Evolutionary conservation across 2,797 vertebrate species (phyloP).

Genomic region (Phrynocephalus guinanensis): DNA sequence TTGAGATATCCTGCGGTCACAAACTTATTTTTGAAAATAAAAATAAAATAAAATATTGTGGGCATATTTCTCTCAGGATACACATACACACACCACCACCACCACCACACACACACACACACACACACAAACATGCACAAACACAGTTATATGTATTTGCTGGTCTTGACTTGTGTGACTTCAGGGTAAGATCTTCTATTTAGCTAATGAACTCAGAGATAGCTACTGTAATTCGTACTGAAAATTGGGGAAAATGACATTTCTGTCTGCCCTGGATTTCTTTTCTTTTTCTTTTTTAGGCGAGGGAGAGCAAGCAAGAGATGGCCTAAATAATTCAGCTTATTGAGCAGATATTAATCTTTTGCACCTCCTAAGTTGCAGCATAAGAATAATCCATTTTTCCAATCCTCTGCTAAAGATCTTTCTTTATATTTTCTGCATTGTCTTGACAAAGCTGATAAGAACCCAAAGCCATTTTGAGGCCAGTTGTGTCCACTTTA

Average conservation of each 20-base stretch:
- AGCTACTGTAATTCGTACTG: conserved; percentile 57
- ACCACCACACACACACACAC: no score
- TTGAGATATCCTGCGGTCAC: conserved; percentile 44
- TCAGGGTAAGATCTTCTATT: conserved; percentile 65
- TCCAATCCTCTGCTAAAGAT: not conserved
- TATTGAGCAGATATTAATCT: conserved; percentile 48
- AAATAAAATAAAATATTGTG: conserved; percentile 28
- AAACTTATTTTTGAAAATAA: conserved; percentile 24
- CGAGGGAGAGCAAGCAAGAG: conserved; percentile 49
- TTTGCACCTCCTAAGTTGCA: not conserved
- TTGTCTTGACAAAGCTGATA: not conserved
- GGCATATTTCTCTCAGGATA: conserved; percentile 38
- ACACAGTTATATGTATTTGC: conserved; percentile 32
- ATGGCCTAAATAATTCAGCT: conserved; percentile 28
- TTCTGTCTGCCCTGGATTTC: conserved; percentile 35
- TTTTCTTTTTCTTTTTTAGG: conserved; percentile 16
- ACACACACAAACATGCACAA: no score
- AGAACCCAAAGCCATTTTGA: not conserved
- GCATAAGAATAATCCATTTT: not conserved
- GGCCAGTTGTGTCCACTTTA: not conserved
- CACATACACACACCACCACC: not conserved
- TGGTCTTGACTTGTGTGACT: conserved; percentile 59
- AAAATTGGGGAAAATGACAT: conserved; percentile 43
- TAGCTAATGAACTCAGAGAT: conserved; percentile 63
- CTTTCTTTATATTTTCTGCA: not conserved